Evolutionary conservation across 2,797 vertebrate genomes (phyloP).

Genomic region (Gastrophryne carolinensis): DNA sequence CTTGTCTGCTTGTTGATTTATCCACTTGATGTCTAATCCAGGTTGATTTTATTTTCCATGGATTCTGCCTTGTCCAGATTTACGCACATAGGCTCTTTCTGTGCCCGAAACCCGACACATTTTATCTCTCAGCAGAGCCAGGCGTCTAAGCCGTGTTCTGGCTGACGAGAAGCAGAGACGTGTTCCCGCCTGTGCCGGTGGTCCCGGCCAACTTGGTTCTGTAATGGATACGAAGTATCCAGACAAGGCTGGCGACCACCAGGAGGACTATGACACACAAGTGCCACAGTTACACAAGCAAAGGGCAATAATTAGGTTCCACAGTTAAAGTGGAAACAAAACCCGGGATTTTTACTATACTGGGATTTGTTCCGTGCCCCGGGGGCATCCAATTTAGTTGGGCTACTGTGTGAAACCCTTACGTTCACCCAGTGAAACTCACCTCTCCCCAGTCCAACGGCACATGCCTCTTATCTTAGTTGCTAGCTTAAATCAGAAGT

Average conservation of each 20-base stretch:
- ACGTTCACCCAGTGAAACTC: too few species aligned
- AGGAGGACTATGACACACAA: too few species aligned
- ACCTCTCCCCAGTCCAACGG: too few species aligned
- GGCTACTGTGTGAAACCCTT: too few species aligned
- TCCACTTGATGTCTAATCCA: not conserved
- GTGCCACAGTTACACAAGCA: not conserved
- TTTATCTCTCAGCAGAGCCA: constrained; percentile 6
- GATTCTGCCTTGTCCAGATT: not conserved
- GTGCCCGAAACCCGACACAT: constrained; percentile 1
- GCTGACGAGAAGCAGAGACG: constrained; percentile 8
- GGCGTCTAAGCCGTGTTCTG: not conserved
- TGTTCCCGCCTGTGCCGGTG: not conserved
- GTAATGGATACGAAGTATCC: not conserved
- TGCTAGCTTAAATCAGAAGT: not conserved
- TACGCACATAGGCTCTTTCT: constrained; percentile 5
- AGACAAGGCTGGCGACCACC: not conserved
- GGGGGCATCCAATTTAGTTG: too few species aligned
- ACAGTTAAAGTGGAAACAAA: not conserved
- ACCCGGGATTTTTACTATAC: too few species aligned
- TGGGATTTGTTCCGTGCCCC: not conserved
- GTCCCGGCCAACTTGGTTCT: not conserved
- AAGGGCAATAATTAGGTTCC: too few species aligned
- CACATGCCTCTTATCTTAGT: not conserved
- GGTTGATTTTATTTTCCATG: constrained; percentile 16
- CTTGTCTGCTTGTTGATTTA: not conserved